Evolutionary conservation across 2,888 invertebrate species (phyloP).

Genomic region (Mesorhabditis spiculigera): DNA sequence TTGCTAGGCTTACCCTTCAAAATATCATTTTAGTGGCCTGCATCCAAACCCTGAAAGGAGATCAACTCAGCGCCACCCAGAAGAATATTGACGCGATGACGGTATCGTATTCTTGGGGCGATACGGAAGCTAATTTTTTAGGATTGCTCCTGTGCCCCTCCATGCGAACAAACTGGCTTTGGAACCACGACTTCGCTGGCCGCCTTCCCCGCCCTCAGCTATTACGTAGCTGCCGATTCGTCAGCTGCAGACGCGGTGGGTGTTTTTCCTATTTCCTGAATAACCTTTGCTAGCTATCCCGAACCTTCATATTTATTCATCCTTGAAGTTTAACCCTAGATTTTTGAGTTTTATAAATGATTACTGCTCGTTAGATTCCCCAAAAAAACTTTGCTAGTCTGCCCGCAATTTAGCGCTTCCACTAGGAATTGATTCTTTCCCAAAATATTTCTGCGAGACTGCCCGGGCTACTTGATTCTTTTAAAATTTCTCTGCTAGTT

Average conservation of each 20-base stretch:
- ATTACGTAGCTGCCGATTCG: slow-evolving; percentile 31
- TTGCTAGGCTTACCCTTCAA: neutral
- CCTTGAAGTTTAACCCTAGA: neutral
- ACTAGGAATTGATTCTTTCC: no score
- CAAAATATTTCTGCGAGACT: no score
- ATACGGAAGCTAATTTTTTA: neutral
- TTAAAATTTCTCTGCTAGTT: no score
- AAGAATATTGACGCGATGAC: slow-evolving; percentile 31
- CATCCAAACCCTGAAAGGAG: slow-evolving; percentile 28
- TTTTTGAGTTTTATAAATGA: neutral
- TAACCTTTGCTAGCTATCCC: no score
- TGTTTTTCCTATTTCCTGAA: neutral
- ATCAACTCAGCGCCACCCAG: slow-evolving; percentile 23
- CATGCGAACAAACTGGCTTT: slow-evolving; percentile 30
- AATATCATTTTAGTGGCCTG: slow-evolving; percentile 29
- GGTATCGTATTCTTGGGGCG: neutral
- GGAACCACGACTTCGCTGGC: slow-evolving; percentile 31
- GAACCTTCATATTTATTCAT: no score
- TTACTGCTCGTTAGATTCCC: neutral
- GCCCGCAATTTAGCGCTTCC: no score
- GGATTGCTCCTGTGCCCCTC: slow-evolving; percentile 32
- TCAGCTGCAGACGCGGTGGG: slow-evolving; percentile 9
- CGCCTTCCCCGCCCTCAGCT: slow-evolving; percentile 28
- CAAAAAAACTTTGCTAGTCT: no score
- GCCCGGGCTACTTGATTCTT: no score